Conservation (phyloP, 2,888 invertebrate genomes). For the Eutolmus rufibarbis region DNA sequence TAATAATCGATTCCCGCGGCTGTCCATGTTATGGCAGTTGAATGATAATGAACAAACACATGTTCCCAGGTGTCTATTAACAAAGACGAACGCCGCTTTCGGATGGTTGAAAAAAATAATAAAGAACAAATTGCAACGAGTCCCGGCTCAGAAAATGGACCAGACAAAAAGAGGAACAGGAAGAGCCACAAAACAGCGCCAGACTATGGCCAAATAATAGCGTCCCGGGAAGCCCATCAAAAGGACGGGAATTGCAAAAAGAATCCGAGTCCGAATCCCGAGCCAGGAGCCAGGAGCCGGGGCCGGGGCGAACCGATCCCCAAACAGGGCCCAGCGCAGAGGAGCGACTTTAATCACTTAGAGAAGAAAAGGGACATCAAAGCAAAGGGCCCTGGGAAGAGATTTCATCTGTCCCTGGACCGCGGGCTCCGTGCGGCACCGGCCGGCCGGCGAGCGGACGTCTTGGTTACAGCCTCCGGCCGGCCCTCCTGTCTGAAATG, state of each 20-base stretch:
- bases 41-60: background rate
- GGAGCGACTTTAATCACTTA: slow-evolving; percentile 37
- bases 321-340: background rate
- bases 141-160: background rate
- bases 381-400: slow-evolving; percentile 29
- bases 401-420: background rate
- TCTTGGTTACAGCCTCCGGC: background rate
- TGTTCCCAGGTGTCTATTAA: slow-evolving; percentile 9
- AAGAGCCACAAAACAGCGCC: slow-evolving; percentile 10
- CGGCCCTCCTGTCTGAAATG: slow-evolving; percentile 14
- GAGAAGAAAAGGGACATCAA: slow-evolving; percentile 35
- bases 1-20: background rate
- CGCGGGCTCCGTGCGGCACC: background rate
- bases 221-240: background rate
- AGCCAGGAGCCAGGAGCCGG: too few relatives aligned
- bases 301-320: background rate
- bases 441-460: background rate
- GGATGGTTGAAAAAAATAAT: background rate
- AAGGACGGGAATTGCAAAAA: background rate
- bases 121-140: background rate
- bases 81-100: background rate
- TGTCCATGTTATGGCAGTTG: background rate
- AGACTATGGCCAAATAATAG: slow-evolving; percentile 12
- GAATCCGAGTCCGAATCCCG: background rate
- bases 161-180: background rate